A percentile compares a stretch with the other conserved stretches of the same genome.
These are phyloP conservation scores for Vireo griseus DNA, from an alignment of 2,797 vertebrate genomes.

Conservation along the genomic window DNA sequence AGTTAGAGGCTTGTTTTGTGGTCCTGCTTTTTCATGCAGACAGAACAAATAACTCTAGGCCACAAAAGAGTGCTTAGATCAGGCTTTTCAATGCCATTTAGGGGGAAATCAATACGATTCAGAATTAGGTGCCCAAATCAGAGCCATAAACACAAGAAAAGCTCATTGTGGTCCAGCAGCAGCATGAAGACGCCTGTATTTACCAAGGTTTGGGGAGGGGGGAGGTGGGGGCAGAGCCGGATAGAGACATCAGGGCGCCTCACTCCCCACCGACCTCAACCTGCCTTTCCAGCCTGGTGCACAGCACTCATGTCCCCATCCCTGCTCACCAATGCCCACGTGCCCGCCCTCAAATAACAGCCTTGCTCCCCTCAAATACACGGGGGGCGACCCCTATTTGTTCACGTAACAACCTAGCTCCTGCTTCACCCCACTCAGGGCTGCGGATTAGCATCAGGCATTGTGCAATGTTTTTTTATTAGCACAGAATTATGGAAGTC, in stretches of 20 bases:
- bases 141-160: slow-evolving; percentile 10
- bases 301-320: rapidly evolving
- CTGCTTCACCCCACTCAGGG: not conserved
- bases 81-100: not conserved
- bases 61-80: slow-evolving; percentile 41
- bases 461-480: slow-evolving; percentile 16
- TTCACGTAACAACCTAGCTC: not conserved
- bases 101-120: slow-evolving; percentile 19
- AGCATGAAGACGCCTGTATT: not conserved
- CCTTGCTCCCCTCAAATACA: not conserved
- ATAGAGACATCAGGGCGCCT: rapidly evolving
- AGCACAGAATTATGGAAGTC: slow-evolving; percentile 51
- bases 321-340: not conserved
- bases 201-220: not conserved
- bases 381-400: rapidly evolving
- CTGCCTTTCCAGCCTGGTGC: not conserved
- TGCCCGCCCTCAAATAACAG: rapidly evolving
- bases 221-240: not conserved
- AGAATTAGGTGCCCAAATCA: slow-evolving; percentile 37
- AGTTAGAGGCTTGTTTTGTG: slow-evolving; percentile 25
- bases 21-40: slow-evolving; percentile 27
- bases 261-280: rapidly evolving
- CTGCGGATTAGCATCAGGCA: not conserved
- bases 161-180: not conserved
- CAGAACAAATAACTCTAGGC: slow-evolving; percentile 32